A percentile compares a stretch with the other conserved stretches of the same genome.
These are phyloP conservation scores for Diabrotica virgifera DNA, from an alignment of 1,140 invertebrate species.

Conservation along the genomic window DNA sequence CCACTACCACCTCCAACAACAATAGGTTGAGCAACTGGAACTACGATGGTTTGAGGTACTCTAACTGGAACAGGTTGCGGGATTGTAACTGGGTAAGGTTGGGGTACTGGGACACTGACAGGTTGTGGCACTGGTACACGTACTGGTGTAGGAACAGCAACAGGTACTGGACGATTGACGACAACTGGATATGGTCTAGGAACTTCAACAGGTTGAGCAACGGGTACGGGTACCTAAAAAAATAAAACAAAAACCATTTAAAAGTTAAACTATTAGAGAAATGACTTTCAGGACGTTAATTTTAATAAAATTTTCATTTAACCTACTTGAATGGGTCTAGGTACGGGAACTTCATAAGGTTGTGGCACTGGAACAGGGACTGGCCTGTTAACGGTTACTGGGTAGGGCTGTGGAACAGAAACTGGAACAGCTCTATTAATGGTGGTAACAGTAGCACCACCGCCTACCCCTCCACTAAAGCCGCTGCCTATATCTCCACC, in stretches of 20 bases:
- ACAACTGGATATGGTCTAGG: slow-evolving; percentile 49
- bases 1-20: slow-evolving; percentile 35
- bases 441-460: slow-evolving; percentile 10
- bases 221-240: slow-evolving; percentile 35
- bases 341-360: slow-evolving; percentile 13
- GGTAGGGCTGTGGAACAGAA: slow-evolving; percentile 18
- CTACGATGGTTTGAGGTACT: slow-evolving; percentile 21
- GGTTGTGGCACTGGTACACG: slow-evolving; percentile 16
- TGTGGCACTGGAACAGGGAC: slow-evolving; percentile 22
- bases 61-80: slow-evolving; percentile 21
- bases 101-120: slow-evolving; percentile 18
- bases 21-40: slow-evolving; percentile 43
- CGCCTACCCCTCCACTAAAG: neutral
- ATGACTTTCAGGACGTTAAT: too few relatives aligned
- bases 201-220: slow-evolving; percentile 20
- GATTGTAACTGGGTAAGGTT: slow-evolving; percentile 20
- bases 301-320: too few relatives aligned
- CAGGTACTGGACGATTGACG: slow-evolving; percentile 46
- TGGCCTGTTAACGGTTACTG: slow-evolving; percentile 13
- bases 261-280: too few relatives aligned
- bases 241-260: too few relatives aligned
- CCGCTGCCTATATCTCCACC: slow-evolving; percentile 17
- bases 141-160: slow-evolving; percentile 15
- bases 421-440: slow-evolving; percentile 17
- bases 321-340: slow-evolving; percentile 40